Percentiles rank a stretch among this genome's conserved stretches.
Conservation (phyloP, 2,113 vertebrate genomes). For the Ascaphus truei region DNA sequence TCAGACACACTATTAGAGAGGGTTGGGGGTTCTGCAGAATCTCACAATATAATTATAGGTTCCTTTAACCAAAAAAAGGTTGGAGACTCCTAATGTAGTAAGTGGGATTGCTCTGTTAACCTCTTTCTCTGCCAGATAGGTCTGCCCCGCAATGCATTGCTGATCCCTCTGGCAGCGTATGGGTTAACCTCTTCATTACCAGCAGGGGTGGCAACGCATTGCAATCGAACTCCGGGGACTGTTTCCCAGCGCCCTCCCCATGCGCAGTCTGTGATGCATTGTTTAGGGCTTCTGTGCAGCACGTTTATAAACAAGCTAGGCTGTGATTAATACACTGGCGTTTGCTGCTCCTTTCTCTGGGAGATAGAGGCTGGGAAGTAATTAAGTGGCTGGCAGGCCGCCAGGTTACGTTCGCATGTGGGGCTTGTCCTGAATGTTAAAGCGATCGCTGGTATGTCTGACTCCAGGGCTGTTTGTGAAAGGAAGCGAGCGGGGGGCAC, state of each 20-base stretch:
- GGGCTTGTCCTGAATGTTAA: constrained; percentile 27
- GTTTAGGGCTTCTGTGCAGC: constrained; percentile 13
- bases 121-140: too few species aligned
- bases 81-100: too few species aligned
- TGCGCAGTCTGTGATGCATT: background rate
- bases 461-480: constrained; percentile 12
- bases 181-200: too few species aligned
- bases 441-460: constrained; percentile 5
- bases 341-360: constrained; percentile 42
- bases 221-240: background rate
- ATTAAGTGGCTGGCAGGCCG: constrained; percentile 62
- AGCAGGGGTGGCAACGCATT: too few species aligned
- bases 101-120: too few species aligned
- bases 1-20: too few species aligned
- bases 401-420: constrained; percentile 50
- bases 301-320: constrained; percentile 35
- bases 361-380: constrained; percentile 51
- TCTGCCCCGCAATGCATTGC: too few species aligned
- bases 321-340: constrained; percentile 34
- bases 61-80: too few species aligned
- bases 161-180: too few species aligned
- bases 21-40: too few species aligned
- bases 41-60: too few species aligned
- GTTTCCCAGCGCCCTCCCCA: background rate
- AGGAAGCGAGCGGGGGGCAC: background rate